Conservation (phyloP, 92 coral and sea anemone genomes). For the Actinostola sp. region DNA sequence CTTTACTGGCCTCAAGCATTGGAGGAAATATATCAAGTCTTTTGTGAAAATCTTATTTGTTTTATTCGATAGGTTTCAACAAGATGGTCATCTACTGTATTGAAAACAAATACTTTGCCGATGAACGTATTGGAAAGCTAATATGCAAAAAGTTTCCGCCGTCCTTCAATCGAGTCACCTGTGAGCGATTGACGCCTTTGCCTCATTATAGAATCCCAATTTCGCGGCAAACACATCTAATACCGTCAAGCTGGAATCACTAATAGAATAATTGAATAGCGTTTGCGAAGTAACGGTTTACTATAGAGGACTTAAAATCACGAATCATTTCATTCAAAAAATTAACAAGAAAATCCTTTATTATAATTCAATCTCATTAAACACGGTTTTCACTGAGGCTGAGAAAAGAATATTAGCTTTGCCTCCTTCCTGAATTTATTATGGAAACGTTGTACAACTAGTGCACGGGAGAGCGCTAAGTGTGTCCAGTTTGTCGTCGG, state of each 20-base stretch:
- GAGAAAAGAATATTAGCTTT: neutral
- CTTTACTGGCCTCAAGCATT: neutral
- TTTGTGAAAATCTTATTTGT: constrained; percentile 18
- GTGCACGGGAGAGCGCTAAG: neutral
- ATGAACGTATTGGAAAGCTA: constrained; percentile 13
- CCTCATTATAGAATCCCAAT: constrained; percentile 22
- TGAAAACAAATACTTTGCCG: constrained; percentile 15
- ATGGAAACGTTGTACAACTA: neutral
- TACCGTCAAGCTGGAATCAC: neutral
- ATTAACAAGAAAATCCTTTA: too few relatives aligned
- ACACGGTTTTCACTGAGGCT: neutral
- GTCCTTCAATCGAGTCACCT: constrained; percentile 19
- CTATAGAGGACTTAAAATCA: neutral
- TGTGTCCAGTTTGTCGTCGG: neutral
- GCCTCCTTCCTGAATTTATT: constrained; percentile 20
- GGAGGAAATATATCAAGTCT: neutral
- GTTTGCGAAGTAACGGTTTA: neutral
- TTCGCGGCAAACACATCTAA: neutral
- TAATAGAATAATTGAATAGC: constrained; percentile 14
- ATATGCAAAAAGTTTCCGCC: constrained; percentile 21
- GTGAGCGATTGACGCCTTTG: constrained; percentile 23
- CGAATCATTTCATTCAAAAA: neutral
- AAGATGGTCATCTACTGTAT: constrained; percentile 11
- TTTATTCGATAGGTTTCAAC: constrained; percentile 20
- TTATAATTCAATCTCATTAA: neutral